Evolutionary conservation across 1,140 invertebrate species (phyloP), one percentile per base, ranked within the genome.

Genomic region (Scaptomyza graminum): DNA sequence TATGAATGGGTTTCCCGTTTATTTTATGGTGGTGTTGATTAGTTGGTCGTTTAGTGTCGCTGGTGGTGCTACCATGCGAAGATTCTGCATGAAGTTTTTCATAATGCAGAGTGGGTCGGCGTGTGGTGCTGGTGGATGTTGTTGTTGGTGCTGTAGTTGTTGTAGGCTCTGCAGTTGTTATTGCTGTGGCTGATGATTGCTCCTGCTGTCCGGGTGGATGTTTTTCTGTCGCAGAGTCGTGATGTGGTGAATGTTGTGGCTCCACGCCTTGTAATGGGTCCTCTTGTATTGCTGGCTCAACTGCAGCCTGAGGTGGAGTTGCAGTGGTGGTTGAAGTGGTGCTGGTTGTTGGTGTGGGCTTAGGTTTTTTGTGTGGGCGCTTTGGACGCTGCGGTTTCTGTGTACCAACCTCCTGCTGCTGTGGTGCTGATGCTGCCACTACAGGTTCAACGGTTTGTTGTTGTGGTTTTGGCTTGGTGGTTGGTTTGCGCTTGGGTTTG

Each of bases 401-500:
- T 16, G 51, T 55, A 47, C 34, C 61, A 47, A 66, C 43, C 63
- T 66, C 41, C 34, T 78, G 69, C n/a, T 63, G 52, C 31, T 76
- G 65, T 25, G 70, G 59, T 61, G 28, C 37, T 25, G 51, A 31
- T 16, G 50, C 55, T 44, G 54, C 59, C 0, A 43, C 28, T 16
- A 54, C 18, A 0, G 37, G 31, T 31, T 72, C 74, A 8, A n/a
- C 41, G 15, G 54, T 22, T 34, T 28, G 31, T 0, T 55, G 52
- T 15, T 43, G 54, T 4, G 81, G 69, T 25, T 67, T 79, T 0
- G 85, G 88, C 51, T 83, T 90, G 6, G 64, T 9, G 5, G 85
- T 84, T 41, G 89, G 90, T 47, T 91, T 90, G 0, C 89, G 81
- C 13, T 90, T 90, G 1, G 84, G 72, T 12, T 90, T 90, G 5